Conservation (phyloP, 1,140 invertebrate species). For the Phymastichus coffea region DNA sequence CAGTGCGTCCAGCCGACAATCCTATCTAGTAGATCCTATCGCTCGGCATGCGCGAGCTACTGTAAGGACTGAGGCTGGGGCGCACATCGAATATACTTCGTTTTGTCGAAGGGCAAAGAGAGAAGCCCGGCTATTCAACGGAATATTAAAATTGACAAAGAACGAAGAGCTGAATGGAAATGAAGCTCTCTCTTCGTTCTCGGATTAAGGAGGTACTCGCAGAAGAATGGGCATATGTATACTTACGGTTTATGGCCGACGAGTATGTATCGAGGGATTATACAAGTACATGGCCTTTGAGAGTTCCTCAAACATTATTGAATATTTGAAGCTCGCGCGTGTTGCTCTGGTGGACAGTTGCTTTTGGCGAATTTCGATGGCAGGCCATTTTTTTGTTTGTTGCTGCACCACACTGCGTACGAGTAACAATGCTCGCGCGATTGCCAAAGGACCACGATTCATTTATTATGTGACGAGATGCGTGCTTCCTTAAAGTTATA, state of each 20-base stretch:
- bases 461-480: no score
- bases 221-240: not conserved
- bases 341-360: no score
- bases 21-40: constrained; percentile 25
- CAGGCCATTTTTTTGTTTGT: no score
- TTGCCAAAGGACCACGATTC: no score
- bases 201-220: constrained; percentile 17
- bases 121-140: not conserved
- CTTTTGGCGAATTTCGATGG: no score
- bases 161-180: not conserved
- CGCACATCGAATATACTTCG: constrained; percentile 10
- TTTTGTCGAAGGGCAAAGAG: not conserved
- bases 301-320: no score
- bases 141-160: not conserved
- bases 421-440: no score
- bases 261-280: not conserved
- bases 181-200: constrained; percentile 10
- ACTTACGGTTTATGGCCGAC: no score
- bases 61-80: not conserved
- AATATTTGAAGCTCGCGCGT: no score
- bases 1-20: constrained; percentile 8
- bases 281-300: not conserved
- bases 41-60: not conserved
- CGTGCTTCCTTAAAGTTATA: no score
- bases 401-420: no score